Evolutionary conservation across 2,113 vertebrate species (phyloP), one percentile per base, ranked within the genome.

Genomic region (Morone chrysops): DNA sequence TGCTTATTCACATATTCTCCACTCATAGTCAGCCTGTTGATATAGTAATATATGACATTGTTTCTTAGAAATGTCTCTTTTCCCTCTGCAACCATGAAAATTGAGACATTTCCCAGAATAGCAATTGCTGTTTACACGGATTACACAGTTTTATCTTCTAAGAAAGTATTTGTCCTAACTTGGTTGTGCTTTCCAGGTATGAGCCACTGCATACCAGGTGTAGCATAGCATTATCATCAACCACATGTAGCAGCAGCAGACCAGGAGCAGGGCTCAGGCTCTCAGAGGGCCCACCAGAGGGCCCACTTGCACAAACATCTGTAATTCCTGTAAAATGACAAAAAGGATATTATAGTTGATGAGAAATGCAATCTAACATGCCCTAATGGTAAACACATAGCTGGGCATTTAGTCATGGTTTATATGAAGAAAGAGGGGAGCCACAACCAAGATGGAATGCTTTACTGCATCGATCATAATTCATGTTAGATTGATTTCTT

Each of bases 211-310:
- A 5, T 3, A 59, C 10, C n/a, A 3, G 7, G 18, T 38, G 25
- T 4, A 14, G 11, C 53, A 41, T 0, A 9, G 8, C 0, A 7
- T n/a, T 36, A 68, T 20, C 36, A n/a, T 13, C 8, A 25, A 25
- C 17, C 45, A 18, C 41, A 18, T 41, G 8, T 6, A 53, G 31
- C 31, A 31, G 66, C 47, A 41, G 50, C 68, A 40, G 68, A 4
- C 16, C 5, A 22, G 50, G 12, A 70, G 47, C 62, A n/a, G 40
- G 14, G 22, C 17, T 59, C n/a, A 16, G 51, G 41, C 43, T 51
- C 54, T 17, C 14, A 40, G 7, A 16, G 4, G 0, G 10, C 0
- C 67, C 87, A 83, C 84, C 73, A 87, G 84, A 47, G 79, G 87
- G 60, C 77, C 6, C 4, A 48, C 53, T 63, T 51, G 22, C 31